A percentile compares a stretch with the other conserved stretches of the same genome.
Conservation (phyloP, 2,797 vertebrate species). For the Arnoldichthys spilopterus region DNA sequence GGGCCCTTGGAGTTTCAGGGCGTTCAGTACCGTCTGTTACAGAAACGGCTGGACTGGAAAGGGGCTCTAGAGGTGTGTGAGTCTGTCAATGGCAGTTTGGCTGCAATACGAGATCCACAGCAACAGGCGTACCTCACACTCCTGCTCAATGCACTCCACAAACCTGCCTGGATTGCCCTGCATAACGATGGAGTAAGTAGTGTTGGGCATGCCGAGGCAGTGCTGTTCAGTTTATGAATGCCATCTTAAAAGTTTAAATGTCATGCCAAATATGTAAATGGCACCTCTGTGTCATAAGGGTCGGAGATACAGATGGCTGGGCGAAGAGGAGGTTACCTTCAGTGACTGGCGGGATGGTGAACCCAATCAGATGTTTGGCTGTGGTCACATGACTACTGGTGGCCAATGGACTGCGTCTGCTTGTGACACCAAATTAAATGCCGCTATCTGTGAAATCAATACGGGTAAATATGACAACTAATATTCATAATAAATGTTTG, state of each 20-base stretch:
- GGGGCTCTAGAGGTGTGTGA: constrained; percentile 91
- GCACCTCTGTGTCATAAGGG: constrained; percentile 72
- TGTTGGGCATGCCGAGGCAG: background rate
- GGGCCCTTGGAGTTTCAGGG: constrained; percentile 84
- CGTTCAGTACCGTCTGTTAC: constrained; percentile 87
- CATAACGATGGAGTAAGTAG: constrained; percentile 85
- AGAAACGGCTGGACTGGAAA: constrained; percentile 90
- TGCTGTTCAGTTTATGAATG: constrained; percentile 18
- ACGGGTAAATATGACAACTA: constrained; percentile 70
- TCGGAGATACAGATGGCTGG: constrained; percentile 86
- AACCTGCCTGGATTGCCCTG: constrained; percentile 89
- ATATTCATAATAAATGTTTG: background rate
- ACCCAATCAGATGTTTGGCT: constrained; percentile 83
- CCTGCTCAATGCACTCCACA: constrained; percentile 79
- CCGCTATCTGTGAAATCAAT: constrained; percentile 86
- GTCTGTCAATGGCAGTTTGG: constrained; percentile 87
- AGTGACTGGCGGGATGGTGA: constrained; percentile 88
- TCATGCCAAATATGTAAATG: constrained; percentile 22
- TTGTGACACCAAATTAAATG: constrained; percentile 86
- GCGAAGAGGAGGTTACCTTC: constrained; percentile 82
- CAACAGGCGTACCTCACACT: constrained; percentile 92
- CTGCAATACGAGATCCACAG: constrained; percentile 80
- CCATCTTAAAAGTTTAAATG: constrained; percentile 11
- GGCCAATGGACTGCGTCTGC: constrained; percentile 86
- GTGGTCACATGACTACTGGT: constrained; percentile 84